Evolutionary conservation across 2,888 invertebrate genomes (phyloP), one percentile per base, ranked within the genome.

Genomic region (Xanthorhoe designata): DNA sequence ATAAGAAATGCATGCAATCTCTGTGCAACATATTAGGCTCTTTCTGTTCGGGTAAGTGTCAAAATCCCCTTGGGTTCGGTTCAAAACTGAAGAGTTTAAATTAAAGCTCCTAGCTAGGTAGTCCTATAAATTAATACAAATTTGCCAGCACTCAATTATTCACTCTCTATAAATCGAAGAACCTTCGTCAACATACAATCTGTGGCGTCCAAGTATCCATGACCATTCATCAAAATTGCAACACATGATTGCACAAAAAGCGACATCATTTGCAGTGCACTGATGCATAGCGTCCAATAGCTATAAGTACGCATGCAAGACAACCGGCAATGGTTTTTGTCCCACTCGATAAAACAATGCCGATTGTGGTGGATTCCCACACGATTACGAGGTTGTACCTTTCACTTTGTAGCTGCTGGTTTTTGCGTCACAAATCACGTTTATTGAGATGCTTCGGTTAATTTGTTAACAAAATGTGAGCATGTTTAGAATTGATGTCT

Each of bases 391-490:
- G 85, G 84, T 73, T 80, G 77, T 68, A 74, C 85, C 85, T 85
- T 85, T 85, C 85, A 83, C 85, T 85, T 84, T 6, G 19, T 38
- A n/a, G 81, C 81, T 73, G 79, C 81, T 69, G 56, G 71, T 75
- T 75, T 75, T 77, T 75, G 75, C 70, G 73, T 70, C 65, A 42
- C 45, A 29, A 29, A 49, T 49, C 6, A 7, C 13, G 19, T 7
- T 32, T 32, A 57, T 13, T 49, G 29, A 47, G 32, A 58, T 58
- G 57, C n/a, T 58, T 32, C 51, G 57, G 50, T 42, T 42, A 42
- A 42, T 42, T 42, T 5, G 38, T 42, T 1, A 42, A 13, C 13
- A 42, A 42, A 2, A 13, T 42, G 38, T 13, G 13, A 42, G 32
- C 32, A 42, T 13, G 3, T 42, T 3, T 13, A 3, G 10, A 38